Evolutionary conservation across 2,888 invertebrate species (phyloP).

Genomic region (Oxycera nigricornis): DNA sequence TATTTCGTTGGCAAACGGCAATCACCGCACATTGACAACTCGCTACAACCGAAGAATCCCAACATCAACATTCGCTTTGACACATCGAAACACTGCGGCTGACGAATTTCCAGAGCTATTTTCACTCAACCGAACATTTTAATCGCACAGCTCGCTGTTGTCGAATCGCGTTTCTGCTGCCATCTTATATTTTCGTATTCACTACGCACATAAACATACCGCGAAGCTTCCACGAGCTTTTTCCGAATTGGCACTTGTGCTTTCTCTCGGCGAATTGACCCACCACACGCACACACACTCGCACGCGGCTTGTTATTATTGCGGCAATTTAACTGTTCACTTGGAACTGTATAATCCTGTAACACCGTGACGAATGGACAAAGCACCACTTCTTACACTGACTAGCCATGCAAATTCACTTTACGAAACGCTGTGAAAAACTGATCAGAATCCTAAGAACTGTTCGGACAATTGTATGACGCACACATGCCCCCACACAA

Average conservation of each 20-base stretch:
- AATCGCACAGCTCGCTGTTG: conserved; percentile 11
- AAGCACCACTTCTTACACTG: too few species aligned
- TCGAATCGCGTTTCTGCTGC: conserved; percentile 34
- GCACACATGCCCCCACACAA: not conserved
- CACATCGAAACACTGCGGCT: conserved; percentile 4
- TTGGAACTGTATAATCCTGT: too few species aligned
- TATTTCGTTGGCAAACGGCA: not conserved
- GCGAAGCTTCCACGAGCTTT: conserved; percentile 15
- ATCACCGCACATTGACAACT: conserved; percentile 6
- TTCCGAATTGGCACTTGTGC: not conserved
- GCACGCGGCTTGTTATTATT: too few species aligned
- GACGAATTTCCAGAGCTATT: conserved; percentile 3
- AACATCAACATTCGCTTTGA: not conserved
- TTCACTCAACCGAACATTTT: conserved; percentile 6
- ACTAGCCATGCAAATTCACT: too few species aligned
- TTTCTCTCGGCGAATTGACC: too few species aligned
- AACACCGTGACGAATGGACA: too few species aligned
- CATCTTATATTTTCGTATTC: conserved; percentile 41
- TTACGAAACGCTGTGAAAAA: too few species aligned
- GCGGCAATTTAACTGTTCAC: too few species aligned
- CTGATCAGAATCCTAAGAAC: too few species aligned
- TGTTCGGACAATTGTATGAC: not conserved
- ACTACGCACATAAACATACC: conserved; percentile 37
- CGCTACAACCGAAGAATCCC: not conserved
- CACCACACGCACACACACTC: too few species aligned